Base-by-base conservation (phyloP, 2,888 invertebrate genomes). In the Drosophila subquinaria region DNA sequence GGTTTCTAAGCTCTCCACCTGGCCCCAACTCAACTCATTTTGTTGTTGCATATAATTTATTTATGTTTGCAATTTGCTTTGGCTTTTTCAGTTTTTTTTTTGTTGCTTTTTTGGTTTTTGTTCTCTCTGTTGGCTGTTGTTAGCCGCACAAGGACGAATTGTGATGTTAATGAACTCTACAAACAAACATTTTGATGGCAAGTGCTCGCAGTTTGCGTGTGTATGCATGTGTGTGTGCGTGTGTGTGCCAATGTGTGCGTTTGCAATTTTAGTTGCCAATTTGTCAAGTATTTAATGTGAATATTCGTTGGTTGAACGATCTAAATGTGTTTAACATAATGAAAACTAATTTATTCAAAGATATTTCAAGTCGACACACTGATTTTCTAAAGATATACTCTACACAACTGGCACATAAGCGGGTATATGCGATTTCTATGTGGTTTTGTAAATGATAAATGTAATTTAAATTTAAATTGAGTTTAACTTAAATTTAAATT, bases 151-250 rank as follows among this genome's bases (percentile, higher is more conserved):
- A 81, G 79, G 79, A 81, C 82, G 82, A 82, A 81, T 69, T 76
- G 72, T 63, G 73, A 88, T 86, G 85, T 88, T 86, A 86, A 86
- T 86, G 85, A 86, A 86, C 85, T 90, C 90, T 67, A 55, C 83
- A 88, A 85, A 89, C 88, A 85, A 79, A 78, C 79, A 66, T 63
- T 70, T 66, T 55, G 60, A 68, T 56, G 76, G 60, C 76, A 77
- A 83, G 89, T 87, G 83, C 69, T 70, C 45, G 66, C 40, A 47
- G 61, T 60, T 47, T 69, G 56, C 51, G 45, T 64, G 40, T 60
- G 53, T 69, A 33, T 63, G 35, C 61, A 15, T 68, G 47, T 60
- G 47, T 63, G 42, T 62, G 57, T 56, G 48, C 47, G 60, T 69
- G 73, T 73, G 69, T 69, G 55, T 66, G 61, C 66, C 66, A 73